These are phyloP conservation scores for Drosophila serrata DNA, from an alignment of 1,140 invertebrate genomes.

Conservation along the genomic window DNA sequence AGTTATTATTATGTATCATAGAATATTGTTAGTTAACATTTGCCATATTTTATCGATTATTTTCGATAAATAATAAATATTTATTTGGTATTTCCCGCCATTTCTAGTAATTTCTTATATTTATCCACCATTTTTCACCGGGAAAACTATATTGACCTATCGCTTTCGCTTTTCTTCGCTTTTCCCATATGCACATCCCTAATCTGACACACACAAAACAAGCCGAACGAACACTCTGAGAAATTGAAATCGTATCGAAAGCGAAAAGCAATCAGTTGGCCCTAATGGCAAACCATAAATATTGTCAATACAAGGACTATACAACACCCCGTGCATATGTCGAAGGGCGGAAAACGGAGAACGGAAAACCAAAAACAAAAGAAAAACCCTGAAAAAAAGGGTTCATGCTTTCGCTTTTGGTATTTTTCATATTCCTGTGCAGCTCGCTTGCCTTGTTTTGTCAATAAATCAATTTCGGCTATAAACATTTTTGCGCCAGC, in stretches of 20 bases:
- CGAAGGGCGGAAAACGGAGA: conserved; percentile 13
- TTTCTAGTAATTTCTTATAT: too few species aligned
- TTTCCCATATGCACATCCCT: not conserved
- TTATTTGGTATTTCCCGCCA: too few species aligned
- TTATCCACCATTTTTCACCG: not conserved
- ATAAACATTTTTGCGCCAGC: conserved; percentile 66
- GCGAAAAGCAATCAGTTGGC: conserved; percentile 81
- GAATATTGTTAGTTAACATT: too few species aligned
- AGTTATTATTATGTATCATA: too few species aligned
- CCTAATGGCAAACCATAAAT: conserved; percentile 81
- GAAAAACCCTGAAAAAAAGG: conserved; percentile 36
- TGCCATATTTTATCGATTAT: too few species aligned
- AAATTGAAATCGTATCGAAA: conserved; percentile 78
- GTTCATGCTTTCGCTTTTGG: conserved; percentile 63
- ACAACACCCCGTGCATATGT: conserved; percentile 40
- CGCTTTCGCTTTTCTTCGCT: not conserved
- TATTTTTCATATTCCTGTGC: conserved; percentile 56
- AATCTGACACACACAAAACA: conserved; percentile 15
- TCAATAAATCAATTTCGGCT: conserved; percentile 82
- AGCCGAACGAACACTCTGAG: conserved; percentile 53
- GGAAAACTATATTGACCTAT: conserved; percentile 1
- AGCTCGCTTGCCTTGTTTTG: conserved; percentile 62
- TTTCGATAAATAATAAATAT: too few species aligned
- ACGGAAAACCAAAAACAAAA: conserved; percentile 28
- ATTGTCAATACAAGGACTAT: conserved; percentile 65